Evolutionary conservation across 2,888 invertebrate genomes (phyloP).

Genomic region (Margaritifera margaritifera): DNA sequence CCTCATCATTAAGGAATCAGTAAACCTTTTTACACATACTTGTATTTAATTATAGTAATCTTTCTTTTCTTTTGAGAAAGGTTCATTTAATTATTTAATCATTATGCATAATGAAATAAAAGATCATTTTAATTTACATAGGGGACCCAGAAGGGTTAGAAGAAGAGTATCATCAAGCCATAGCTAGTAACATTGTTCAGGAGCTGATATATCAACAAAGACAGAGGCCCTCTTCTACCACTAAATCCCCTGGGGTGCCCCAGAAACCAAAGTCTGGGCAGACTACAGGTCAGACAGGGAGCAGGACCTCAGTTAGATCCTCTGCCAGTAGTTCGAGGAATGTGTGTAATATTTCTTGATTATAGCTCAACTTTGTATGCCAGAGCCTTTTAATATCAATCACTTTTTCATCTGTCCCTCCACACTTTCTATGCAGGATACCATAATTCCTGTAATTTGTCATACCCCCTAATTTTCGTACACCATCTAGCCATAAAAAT

Average conservation of each 20-base stretch:
- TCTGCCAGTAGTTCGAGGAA: neutral
- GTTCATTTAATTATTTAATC: neutral
- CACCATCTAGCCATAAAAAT: too few species aligned
- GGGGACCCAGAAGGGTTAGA: slow-evolving; percentile 54
- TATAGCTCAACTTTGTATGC: too few species aligned
- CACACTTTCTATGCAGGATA: too few species aligned
- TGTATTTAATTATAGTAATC: neutral
- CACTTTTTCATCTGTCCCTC: too few species aligned
- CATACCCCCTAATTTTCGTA: too few species aligned
- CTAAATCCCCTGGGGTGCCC: neutral
- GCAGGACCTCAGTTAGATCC: slow-evolving; percentile 20
- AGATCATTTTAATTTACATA: slow-evolving; percentile 11
- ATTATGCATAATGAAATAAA: neutral
- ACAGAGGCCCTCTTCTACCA: slow-evolving; percentile 13
- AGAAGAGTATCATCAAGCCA: slow-evolving; percentile 68
- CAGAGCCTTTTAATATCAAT: too few species aligned
- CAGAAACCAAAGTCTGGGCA: slow-evolving; percentile 19
- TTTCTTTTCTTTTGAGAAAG: neutral
- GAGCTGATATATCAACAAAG: slow-evolving; percentile 63
- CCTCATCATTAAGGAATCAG: too few species aligned
- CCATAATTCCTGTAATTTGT: too few species aligned
- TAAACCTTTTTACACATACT: neutral
- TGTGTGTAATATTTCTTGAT: too few species aligned
- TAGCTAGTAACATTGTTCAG: slow-evolving; percentile 70
- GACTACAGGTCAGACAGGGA: slow-evolving; percentile 11